phyloP scores from a whole-genome alignment of 2,113 vertebrate species.

The Cynocephalus volans region DNA sequence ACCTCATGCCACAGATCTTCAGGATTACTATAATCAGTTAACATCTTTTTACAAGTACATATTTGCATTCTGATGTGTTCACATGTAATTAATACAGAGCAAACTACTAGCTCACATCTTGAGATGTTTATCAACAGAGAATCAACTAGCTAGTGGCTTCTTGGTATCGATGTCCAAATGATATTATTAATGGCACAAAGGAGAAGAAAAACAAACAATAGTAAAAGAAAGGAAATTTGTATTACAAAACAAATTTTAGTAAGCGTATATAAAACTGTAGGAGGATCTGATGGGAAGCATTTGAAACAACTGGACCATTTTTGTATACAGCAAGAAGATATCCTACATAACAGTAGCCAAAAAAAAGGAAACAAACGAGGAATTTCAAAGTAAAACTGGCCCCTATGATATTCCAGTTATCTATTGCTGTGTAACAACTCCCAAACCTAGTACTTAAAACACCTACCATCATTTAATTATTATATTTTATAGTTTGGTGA shows the following conservation, averaged over 20 bases:
- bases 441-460: neutral
- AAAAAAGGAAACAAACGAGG: neutral
- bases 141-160: neutral
- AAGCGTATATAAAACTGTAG: neutral
- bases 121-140: neutral
- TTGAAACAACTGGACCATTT: neutral
- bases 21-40: neutral
- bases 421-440: neutral
- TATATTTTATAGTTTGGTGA: neutral
- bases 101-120: neutral
- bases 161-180: neutral
- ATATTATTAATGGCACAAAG: neutral
- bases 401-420: neutral
- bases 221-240: neutral
- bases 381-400: neutral
- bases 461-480: neutral
- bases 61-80: neutral
- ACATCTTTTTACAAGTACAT: neutral
- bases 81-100: neutral
- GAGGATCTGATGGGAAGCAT: neutral
- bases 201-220: neutral
- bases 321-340: neutral
- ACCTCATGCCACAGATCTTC: neutral
- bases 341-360: neutral
- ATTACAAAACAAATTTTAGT: neutral